These are phyloP conservation scores for Drosophila prosaltans DNA, from an alignment of 1,140 invertebrate species.

Conservation along the genomic window DNA sequence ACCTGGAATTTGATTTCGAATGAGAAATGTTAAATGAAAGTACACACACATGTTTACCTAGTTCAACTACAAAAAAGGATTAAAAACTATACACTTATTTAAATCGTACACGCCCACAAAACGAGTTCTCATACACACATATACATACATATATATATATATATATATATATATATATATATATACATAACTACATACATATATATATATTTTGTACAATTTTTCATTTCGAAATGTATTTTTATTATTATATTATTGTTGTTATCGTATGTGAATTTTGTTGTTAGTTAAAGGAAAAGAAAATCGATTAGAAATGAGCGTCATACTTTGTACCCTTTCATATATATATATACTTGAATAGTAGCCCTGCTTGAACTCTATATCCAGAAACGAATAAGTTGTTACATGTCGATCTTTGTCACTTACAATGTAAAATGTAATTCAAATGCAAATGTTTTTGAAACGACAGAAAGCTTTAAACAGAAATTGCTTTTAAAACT, in stretches of 20 bases:
- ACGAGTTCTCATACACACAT: background rate
- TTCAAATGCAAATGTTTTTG: too few species aligned
- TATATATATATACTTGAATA: slow-evolving; percentile 23
- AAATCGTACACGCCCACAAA: slow-evolving; percentile 3
- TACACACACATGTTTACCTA: slow-evolving; percentile 8
- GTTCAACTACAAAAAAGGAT: slow-evolving; percentile 40
- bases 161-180: slow-evolving; percentile 24
- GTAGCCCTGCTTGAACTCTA: slow-evolving; percentile 29
- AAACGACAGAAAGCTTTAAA: too few species aligned
- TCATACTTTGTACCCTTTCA: slow-evolving; percentile 75
- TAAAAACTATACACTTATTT: slow-evolving; percentile 37
- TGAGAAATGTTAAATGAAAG: slow-evolving; percentile 31
- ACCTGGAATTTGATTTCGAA: slow-evolving; percentile 35
- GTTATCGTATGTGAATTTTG: slow-evolving; percentile 73
- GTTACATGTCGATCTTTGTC: too few species aligned
- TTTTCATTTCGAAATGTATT: slow-evolving; percentile 57
- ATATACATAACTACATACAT: background rate
- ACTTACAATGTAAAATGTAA: too few species aligned
- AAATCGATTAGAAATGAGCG: slow-evolving; percentile 44
- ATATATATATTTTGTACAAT: slow-evolving; percentile 63
- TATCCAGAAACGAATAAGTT: slow-evolving; percentile 27
- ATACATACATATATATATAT: background rate
- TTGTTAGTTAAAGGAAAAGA: slow-evolving; percentile 69
- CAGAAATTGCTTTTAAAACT: too few species aligned
- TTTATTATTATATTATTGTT: slow-evolving; percentile 64